Percentiles rank a stretch among this genome's conserved stretches.
Conservation (phyloP, 1,140 invertebrate genomes). For the Ridgeia piscesae region DNA sequence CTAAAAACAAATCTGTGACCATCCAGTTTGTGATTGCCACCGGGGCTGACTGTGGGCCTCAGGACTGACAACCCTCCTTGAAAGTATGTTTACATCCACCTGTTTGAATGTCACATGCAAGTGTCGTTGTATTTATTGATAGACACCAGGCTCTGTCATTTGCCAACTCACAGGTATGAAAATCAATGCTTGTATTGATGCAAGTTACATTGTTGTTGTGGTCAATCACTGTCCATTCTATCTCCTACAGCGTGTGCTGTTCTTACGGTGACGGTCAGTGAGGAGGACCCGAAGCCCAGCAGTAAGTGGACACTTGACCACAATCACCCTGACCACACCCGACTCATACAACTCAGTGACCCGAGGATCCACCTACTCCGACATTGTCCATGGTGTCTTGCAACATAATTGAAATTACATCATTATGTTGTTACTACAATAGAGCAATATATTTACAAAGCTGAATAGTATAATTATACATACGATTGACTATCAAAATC, state of each 20-base stretch:
- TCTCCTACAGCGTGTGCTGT: conserved; percentile 6
- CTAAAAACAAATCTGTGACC: no score
- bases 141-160: no score
- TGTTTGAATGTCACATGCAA: no score
- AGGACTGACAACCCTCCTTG: no score
- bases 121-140: no score
- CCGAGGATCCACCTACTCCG: background rate
- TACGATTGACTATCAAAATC: background rate
- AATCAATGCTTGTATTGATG: background rate
- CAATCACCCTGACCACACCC: background rate
- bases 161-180: no score
- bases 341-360: background rate
- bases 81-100: no score
- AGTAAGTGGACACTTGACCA: background rate
- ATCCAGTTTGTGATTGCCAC: no score
- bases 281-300: background rate
- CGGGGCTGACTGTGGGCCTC: no score
- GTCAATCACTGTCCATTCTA: background rate
- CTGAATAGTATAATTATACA: background rate
- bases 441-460: background rate
- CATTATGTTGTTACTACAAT: background rate
- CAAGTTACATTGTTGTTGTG: background rate
- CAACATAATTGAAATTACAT: background rate
- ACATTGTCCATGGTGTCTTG: background rate
- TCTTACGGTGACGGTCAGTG: conserved; percentile 2